These are phyloP conservation scores for Proales similis DNA, from an alignment of 1,140 invertebrate genomes.

Conservation along the genomic window DNA sequence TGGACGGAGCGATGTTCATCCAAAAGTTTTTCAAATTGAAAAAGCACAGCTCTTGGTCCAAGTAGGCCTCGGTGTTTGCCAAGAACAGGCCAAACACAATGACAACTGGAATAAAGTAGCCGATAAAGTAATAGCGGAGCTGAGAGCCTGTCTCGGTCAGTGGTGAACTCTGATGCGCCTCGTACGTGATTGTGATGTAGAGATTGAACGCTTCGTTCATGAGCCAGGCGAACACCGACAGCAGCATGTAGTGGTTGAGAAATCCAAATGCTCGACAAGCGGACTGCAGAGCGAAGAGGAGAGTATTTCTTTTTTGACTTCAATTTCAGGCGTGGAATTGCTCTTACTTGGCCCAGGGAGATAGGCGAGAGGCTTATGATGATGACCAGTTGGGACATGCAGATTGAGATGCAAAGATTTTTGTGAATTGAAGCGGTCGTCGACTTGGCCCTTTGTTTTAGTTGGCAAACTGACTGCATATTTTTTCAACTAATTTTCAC, in stretches of 20 bases:
- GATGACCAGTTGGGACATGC: conserved; percentile 46
- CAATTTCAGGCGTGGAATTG: not conserved
- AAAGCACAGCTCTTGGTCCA: conserved; percentile 46
- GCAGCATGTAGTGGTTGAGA: conserved; percentile 54
- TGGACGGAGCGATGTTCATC: conserved; percentile 23
- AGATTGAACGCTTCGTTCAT: conserved; percentile 55
- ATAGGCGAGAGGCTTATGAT: conserved; percentile 41
- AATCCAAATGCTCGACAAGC: conserved; percentile 52
- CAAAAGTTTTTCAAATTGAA: conserved; percentile 31
- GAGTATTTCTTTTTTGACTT: not conserved
- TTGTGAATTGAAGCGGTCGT: conserved; percentile 49
- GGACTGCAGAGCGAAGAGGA: not conserved
- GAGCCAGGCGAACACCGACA: conserved; percentile 56
- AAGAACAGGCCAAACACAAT: conserved; percentile 50
- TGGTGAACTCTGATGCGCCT: conserved; percentile 46
- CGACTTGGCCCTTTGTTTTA: conserved; percentile 46
- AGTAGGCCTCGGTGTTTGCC: conserved; percentile 46
- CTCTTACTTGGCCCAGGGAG: not conserved
- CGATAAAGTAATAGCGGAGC: conserved; percentile 50
- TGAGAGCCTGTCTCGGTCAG: conserved; percentile 46
- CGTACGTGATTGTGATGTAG: conserved; percentile 54
- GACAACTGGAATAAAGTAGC: conserved; percentile 51
- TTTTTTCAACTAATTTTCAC: not conserved
- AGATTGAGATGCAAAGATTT: conserved; percentile 48
- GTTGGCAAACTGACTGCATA: too few species aligned